These are phyloP conservation scores for Hirtodrosophila cameraria DNA, from an alignment of 2,888 invertebrate genomes.

Conservation along the genomic window DNA sequence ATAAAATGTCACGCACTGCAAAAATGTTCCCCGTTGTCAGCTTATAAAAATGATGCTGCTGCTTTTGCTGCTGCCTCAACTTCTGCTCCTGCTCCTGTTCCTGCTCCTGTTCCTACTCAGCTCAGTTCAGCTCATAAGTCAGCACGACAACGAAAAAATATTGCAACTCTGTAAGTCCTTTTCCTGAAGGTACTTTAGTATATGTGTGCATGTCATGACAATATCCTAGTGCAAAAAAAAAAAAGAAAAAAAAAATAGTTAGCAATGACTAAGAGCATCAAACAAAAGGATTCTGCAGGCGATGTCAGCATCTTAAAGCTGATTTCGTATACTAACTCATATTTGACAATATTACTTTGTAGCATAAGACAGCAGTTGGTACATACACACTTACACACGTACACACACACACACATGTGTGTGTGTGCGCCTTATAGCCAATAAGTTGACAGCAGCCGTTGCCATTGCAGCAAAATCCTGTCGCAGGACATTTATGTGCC, in stretches of 20 bases:
- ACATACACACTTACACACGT: constrained; percentile 12
- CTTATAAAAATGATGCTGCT: constrained; percentile 60
- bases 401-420: not conserved
- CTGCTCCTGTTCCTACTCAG: constrained; percentile 5
- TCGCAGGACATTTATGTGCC: constrained; percentile 51
- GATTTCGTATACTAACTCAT: constrained; percentile 60
- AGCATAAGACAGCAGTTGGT: constrained; percentile 57
- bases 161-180: constrained; percentile 41
- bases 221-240: constrained; percentile 42
- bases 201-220: constrained; percentile 43
- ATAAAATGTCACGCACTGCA: constrained; percentile 74
- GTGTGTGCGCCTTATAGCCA: constrained; percentile 47
- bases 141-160: constrained; percentile 46
- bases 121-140: constrained; percentile 50
- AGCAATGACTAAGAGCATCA: constrained; percentile 68
- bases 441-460: constrained; percentile 75
- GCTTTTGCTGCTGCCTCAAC: constrained; percentile 7
- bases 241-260: constrained; percentile 23
- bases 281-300: constrained; percentile 60
- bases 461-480: constrained; percentile 64
- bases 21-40: constrained; percentile 56
- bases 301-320: constrained; percentile 65
- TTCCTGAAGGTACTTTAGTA: constrained; percentile 2
- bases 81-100: constrained; percentile 2
- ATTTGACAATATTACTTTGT: constrained; percentile 78